Base-by-base conservation (phyloP, 2,797 vertebrate genomes). In the Champsocephalus esox region DNA sequence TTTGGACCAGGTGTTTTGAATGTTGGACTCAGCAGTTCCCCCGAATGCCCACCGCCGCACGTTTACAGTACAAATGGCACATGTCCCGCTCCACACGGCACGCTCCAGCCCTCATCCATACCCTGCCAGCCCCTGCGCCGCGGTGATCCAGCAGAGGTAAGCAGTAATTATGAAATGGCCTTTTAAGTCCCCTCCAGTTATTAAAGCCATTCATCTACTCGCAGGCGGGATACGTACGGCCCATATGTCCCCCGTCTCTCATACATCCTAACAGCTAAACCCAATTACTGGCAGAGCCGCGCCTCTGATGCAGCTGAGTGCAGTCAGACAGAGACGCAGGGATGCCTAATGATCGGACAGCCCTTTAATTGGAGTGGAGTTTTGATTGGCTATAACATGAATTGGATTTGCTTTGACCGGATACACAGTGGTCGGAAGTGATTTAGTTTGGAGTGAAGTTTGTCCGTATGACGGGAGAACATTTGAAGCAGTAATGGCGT, bases 81-180 rank as follows among this genome's bases (percentile, higher is more conserved):
- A 13, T 66, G 73, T 81, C 81, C 71, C 74, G 32, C 70, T 70
- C 69, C 3, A 7, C 70, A 16, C 64, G 12, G 45, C 16, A 62
- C 45, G 4, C 49, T 65, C 50, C 73, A 70, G 11, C 69, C 58
- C 64, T 67, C 73, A 82, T 81, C 84, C 70, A 55, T 66, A 70
- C 48, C 12, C 79, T 46, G 56, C 80, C 75, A 81, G 55, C 61
- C 69, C 61, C 77, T 11, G 11, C 17, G 5, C 64, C n/a, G 75
- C 83, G 56, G 66, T 76, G 78, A 87, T 90, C 80, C 87, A 84
- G 79, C 38, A 73, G 74, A 92, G 86, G 82, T 87, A 83, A 77
- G 85, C 83, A 78, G 89, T 88, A 89, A 92, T 92, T 89, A 92
- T 85, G 84, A 90, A 92, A 90, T 90, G 88, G 90, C 83, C 87